Base-by-base conservation (phyloP, 2,888 invertebrate genomes). In the Cistogaster globosa region DNA sequence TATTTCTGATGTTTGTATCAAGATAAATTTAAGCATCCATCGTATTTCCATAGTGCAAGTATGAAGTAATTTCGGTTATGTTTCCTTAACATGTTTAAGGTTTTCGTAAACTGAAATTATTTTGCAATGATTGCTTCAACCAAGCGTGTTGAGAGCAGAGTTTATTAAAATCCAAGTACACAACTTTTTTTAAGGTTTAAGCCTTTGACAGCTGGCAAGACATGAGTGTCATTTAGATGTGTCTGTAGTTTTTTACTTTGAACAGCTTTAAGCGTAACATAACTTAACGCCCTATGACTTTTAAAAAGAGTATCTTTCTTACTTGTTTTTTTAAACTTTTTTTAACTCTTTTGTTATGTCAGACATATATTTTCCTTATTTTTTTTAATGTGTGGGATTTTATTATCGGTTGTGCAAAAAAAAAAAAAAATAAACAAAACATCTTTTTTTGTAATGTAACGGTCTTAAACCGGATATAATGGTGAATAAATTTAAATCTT, bases 11-110 rank as follows among this genome's bases (percentile, higher is more conserved):
- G 76, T 69, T 68, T 79, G 48, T 68, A 48, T 48, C 42, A 71
- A 85, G 75, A 82, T 79, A 75, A 71, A 55, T 57, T 45, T 42
- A 74, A 77, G 81, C 84, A 84, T 77, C 77, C 42, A n/a, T 12
- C 48, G 2, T 53, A 22, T 60, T 65, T 65, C 22, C 38, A 48
- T 62, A 48, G 32, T 51, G 42, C 26, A 18, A 65, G 20, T 78
- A 79, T 84, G 74, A 82, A 81, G 84, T 83, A 86, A 86, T 86
- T 86, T 81, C 51, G n/a, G 9, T 81, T 58, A 65, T 55, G 48
- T 83, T 67, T 74, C 16, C 42, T 68, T 63, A 18, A 32, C 42
- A 53, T 53, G 45, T 78, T 78, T 67, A 79, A 68, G 18, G 48
- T 63, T 55, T 83, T 74, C 14, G 38, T 71, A 58, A 48, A 51